Evolutionary conservation across 2,797 vertebrate species (phyloP), one percentile per base, ranked within the genome.

Genomic region (Gymnopithys bicolor): DNA sequence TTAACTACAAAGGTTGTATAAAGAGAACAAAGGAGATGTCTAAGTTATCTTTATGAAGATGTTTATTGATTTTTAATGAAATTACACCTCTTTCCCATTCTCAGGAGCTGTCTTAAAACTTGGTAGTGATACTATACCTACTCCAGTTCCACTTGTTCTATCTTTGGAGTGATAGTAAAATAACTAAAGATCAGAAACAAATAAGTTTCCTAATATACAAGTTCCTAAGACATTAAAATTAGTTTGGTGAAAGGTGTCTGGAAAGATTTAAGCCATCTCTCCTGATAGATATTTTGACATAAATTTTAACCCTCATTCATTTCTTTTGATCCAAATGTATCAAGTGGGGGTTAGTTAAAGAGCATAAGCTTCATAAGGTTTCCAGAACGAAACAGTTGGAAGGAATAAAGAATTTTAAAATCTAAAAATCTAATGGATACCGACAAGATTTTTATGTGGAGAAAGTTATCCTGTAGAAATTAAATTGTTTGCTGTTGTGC

Each of bases 111-210:
- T 53, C 25, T 1, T 55, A 71, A 83, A 93, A 21, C 3, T 8
- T 91, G 56, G 13, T 69, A 43, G 39, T 22, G 7, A 28, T 70
- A 24, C 7, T 48, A 49, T 28, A 12, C 2, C 18, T 70, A 35
- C 1, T 1, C 8, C 3, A 46, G 4, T 55, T 90, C 49, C 21
- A 17, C 14, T 55, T 63, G 5, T 18, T 33, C 6, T 59, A 0
- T 19, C 30, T 60, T 95, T 67, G 12, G 23, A 80, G 9, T 60
- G 19, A 46, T 2, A 43, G 11, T 45, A 62, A 88, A 83, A 63
- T 35, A 74, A 33, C 10, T 58, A 45, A 51, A 12, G 30, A 45
- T 55, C 28, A 45, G n/a, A 62, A 93, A 73, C 3, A 27, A 45
- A n/a, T 28, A 60, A 14, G 7, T 73, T 76, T 71, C 11, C 9